Percentiles rank a stretch among this genome's conserved stretches.
phyloP scores from a whole-genome alignment of 2,113 vertebrate genomes.

The Oreochromis spilurus region DNA sequence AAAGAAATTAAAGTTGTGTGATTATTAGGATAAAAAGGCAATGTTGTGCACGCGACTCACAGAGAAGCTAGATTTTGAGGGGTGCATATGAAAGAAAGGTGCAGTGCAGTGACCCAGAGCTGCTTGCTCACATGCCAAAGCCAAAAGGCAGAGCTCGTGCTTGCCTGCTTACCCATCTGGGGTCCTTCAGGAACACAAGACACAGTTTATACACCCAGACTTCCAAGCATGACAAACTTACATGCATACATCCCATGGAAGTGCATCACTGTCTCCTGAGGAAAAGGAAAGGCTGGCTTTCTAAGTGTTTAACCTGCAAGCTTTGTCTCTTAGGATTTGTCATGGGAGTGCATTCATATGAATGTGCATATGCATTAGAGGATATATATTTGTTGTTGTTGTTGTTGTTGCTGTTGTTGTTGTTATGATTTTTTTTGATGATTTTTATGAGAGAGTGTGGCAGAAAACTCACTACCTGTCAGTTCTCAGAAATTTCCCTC shows the following conservation, averaged over 20 bases:
- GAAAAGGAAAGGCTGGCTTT: not conserved
- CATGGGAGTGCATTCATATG: not conserved
- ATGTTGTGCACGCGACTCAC: not conserved
- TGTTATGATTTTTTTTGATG: too few relatives aligned
- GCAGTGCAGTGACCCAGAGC: constrained; percentile 45
- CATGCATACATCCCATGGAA: not conserved
- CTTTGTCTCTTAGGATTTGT: not conserved
- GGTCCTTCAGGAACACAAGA: constrained; percentile 36
- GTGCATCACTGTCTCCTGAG: constrained; percentile 17
- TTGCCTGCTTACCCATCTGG: constrained; percentile 56
- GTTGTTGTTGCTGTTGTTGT: not conserved
- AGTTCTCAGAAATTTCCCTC: not conserved
- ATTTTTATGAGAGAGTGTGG: not conserved
- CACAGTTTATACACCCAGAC: not conserved
- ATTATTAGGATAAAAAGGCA: not conserved
- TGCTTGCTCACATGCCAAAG: constrained; percentile 52
- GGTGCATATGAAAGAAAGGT: constrained; percentile 27
- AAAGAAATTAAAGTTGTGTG: not conserved
- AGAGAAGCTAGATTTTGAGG: not conserved
- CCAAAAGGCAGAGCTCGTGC: constrained; percentile 54
- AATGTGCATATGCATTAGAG: not conserved
- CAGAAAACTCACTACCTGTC: not conserved
- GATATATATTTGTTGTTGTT: not conserved
- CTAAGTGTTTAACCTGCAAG: not conserved
- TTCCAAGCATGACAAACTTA: not conserved